Conservation (phyloP, 2,113 vertebrate genomes). For the Euleptes europaea region DNA sequence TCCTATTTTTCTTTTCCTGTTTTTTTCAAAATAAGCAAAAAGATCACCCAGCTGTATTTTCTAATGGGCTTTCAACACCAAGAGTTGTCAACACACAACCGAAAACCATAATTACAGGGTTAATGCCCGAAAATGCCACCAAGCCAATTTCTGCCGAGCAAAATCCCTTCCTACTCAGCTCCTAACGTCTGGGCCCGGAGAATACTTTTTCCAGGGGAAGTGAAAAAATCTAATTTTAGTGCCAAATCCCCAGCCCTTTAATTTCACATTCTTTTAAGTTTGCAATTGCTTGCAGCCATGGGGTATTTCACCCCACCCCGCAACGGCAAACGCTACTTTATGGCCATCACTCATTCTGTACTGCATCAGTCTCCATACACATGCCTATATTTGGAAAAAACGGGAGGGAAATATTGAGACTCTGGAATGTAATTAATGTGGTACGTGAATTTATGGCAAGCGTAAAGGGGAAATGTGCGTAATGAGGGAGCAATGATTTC, state of each 20-base stretch:
- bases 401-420: background rate
- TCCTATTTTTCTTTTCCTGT: no score
- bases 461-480: background rate
- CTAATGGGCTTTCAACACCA: background rate
- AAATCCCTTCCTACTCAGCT: background rate
- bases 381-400: background rate
- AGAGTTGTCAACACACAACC: background rate
- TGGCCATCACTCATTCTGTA: no score
- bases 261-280: background rate
- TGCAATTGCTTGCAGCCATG: background rate
- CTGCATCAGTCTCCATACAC: rapidly evolving
- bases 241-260: background rate
- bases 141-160: background rate
- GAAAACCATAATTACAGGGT: background rate
- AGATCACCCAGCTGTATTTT: background rate
- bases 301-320: background rate
- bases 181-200: background rate
- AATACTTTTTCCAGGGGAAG: background rate
- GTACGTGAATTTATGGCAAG: background rate
- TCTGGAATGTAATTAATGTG: background rate
- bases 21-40: no score
- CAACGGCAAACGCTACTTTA: background rate
- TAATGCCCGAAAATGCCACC: background rate
- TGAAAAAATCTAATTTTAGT: background rate
- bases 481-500: background rate